These are phyloP conservation scores for Macropodus opercularis DNA, from an alignment of 2,797 vertebrate genomes.

Conservation along the genomic window DNA sequence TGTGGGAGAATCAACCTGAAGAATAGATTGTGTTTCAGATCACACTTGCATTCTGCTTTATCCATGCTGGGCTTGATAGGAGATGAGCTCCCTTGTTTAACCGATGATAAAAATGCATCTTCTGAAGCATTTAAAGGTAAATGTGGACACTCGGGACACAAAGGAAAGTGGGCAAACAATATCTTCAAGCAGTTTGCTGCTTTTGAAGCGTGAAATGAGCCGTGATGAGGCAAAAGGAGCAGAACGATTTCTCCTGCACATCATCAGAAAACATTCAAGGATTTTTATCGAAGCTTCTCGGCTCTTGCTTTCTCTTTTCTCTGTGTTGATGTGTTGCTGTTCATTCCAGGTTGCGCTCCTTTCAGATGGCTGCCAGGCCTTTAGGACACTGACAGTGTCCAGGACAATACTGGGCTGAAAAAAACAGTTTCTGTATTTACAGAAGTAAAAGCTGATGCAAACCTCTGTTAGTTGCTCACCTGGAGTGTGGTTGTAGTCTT, in stretches of 20 bases:
- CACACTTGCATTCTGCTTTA: too few species aligned
- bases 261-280: conserved; percentile 63
- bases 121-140: neutral
- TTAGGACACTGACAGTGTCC: neutral
- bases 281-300: conserved; percentile 62
- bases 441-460: conserved; percentile 2
- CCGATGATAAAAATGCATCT: neutral
- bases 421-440: neutral
- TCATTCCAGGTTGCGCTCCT: conserved; percentile 49
- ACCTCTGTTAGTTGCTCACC: conserved; percentile 14
- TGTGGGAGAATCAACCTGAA: too few species aligned
- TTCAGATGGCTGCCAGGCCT: conserved; percentile 36
- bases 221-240: neutral
- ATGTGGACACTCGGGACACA: neutral
- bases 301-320: conserved; percentile 39
- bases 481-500: conserved; percentile 39
- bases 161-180: neutral
- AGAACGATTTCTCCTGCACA: neutral
- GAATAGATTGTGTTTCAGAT: too few species aligned
- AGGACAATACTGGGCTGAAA: neutral
- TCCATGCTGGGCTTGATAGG: neutral
- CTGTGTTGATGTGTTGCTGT: conserved; percentile 42
- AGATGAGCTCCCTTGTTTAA: neutral
- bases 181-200: neutral
- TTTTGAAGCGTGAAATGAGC: neutral